Percentiles rank a stretch among this genome's conserved stretches.
These are phyloP conservation scores for Stenotaenia linearis DNA, from an alignment of 2,888 invertebrate species.

Conservation along the genomic window DNA sequence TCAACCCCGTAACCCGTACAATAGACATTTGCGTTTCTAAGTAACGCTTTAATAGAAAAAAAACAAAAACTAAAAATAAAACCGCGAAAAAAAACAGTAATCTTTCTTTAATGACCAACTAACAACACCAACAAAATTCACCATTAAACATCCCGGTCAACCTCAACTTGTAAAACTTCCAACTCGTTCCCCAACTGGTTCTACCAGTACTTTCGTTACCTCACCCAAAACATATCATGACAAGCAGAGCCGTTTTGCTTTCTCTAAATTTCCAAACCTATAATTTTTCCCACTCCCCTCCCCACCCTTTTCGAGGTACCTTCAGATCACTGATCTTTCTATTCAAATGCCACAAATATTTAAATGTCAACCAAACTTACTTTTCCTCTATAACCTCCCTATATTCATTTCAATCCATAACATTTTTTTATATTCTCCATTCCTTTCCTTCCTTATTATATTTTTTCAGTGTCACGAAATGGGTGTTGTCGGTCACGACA, in stretches of 20 bases:
- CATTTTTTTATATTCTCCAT: too few species aligned
- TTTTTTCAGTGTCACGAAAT: background rate
- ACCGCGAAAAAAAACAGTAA: background rate
- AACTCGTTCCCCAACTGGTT: background rate
- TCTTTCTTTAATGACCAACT: background rate
- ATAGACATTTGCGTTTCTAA: background rate
- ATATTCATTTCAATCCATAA: background rate
- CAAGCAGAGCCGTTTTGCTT: background rate
- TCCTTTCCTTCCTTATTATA: background rate
- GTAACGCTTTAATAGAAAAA: background rate
- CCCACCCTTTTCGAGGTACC: background rate
- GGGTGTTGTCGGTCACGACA: background rate
- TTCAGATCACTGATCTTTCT: background rate
- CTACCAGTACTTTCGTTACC: background rate
- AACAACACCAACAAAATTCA: background rate
- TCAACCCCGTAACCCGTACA: too few species aligned
- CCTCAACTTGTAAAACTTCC: background rate
- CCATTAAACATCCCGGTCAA: background rate
- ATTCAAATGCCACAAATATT: background rate
- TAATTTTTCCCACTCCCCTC: background rate
- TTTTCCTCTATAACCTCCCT: background rate
- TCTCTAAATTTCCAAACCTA: conserved; percentile 5
- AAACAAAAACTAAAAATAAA: background rate
- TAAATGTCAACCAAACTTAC: background rate
- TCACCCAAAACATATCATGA: background rate